Percentiles rank a stretch among this genome's conserved stretches.
Conservation (phyloP, 92 coral and sea anemone genomes). For the Palythoa heliodiscus region DNA sequence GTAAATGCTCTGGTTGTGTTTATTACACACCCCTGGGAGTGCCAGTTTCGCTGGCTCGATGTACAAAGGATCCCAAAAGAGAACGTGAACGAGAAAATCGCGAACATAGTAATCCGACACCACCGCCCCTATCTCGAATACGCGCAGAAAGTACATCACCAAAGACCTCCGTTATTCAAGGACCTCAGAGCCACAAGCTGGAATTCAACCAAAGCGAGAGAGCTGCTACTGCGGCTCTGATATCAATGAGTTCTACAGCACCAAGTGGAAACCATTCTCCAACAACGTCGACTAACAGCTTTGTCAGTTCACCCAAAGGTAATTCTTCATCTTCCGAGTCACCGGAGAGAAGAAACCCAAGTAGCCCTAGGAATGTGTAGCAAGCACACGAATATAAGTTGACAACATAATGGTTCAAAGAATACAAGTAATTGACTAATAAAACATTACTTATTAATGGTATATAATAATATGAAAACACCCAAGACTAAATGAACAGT, state of each 20-base stretch:
- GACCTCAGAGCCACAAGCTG: slow-evolving; percentile 58
- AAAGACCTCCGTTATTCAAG: slow-evolving; percentile 52
- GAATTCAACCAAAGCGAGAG: slow-evolving; percentile 74
- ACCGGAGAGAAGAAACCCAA: slow-evolving; percentile 34
- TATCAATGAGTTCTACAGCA: slow-evolving; percentile 72
- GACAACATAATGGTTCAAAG: not conserved
- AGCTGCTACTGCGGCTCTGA: slow-evolving; percentile 81
- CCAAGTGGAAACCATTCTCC: slow-evolving; percentile 25
- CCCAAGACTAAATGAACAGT: too few relatives aligned
- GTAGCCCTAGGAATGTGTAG: slow-evolving; percentile 27
- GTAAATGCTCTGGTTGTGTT: slow-evolving; percentile 81
- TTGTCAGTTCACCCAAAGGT: slow-evolving; percentile 26
- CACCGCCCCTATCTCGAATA: slow-evolving; percentile 19
- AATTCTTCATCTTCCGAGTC: not conserved
- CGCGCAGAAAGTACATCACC: slow-evolving; percentile 47
- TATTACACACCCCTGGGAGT: slow-evolving; percentile 80
- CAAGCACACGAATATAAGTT: not conserved
- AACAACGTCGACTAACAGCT: not conserved
- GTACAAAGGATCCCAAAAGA: slow-evolving; percentile 53
- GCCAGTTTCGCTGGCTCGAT: slow-evolving; percentile 54
- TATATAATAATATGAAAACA: too few relatives aligned
- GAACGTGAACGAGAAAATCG: slow-evolving; percentile 50
- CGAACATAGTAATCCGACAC: slow-evolving; percentile 45
- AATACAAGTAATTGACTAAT: too few relatives aligned
- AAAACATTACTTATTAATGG: too few relatives aligned